These are phyloP conservation scores for Micropterix aruncella DNA, from an alignment of 2,888 invertebrate species.

Conservation along the genomic window DNA sequence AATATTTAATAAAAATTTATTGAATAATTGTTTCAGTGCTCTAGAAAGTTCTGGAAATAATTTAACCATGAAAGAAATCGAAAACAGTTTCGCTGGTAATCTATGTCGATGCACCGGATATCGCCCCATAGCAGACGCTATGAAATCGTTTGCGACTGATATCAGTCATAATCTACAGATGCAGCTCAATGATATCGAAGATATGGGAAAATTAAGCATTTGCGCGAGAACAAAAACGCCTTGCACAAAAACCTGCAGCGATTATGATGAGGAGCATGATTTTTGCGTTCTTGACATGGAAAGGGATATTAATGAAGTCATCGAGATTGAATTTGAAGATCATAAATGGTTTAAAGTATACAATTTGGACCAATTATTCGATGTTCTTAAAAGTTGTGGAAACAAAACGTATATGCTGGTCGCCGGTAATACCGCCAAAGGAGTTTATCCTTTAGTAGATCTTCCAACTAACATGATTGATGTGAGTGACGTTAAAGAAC, in stretches of 20 bases:
- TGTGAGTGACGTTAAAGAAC: conserved; percentile 40
- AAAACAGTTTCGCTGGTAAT: conserved; percentile 56
- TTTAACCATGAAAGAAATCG: conserved; percentile 45
- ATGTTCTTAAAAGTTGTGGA: conserved; percentile 22
- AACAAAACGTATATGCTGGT: conserved; percentile 43
- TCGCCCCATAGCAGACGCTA: conserved; percentile 46
- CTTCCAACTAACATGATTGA: conserved; percentile 47
- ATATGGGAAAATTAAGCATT: conserved; percentile 23
- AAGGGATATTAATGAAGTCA: background rate
- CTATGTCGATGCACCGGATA: conserved; percentile 61
- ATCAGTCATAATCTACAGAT: conserved; percentile 27
- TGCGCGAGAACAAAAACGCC: conserved; percentile 17
- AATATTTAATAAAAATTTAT: too few relatives aligned
- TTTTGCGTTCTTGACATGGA: conserved; percentile 5
- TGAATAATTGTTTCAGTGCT: too few relatives aligned
- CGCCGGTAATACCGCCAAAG: conserved; percentile 60
- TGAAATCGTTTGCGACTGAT: conserved; percentile 43
- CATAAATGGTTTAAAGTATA: conserved; percentile 39
- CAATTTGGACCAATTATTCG: conserved; percentile 33
- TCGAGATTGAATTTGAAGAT: conserved; percentile 20
- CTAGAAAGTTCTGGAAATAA: too few relatives aligned
- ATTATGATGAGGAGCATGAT: conserved; percentile 12
- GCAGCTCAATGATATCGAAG: conserved; percentile 15
- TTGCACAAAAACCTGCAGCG: conserved; percentile 11
- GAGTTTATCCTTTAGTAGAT: too few relatives aligned